These are phyloP conservation scores for Linepithema humile DNA, from an alignment of 1,140 invertebrate genomes.

Conservation along the genomic window DNA sequence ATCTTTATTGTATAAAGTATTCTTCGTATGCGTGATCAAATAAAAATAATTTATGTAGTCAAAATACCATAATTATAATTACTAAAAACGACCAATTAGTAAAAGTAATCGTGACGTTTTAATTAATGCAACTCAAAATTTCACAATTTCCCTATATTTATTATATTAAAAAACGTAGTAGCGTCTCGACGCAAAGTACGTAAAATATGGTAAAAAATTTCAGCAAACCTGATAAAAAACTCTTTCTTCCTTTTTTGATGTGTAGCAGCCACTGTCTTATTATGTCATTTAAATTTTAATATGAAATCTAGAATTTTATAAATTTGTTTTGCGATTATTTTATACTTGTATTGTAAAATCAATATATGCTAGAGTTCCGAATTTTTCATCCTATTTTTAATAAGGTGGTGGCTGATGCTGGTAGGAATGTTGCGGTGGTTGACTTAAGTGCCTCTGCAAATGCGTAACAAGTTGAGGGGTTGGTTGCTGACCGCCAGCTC, in stretches of 20 bases:
- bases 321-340: not conserved
- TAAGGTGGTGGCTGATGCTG: constrained; percentile 85
- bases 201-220: constrained; percentile 35
- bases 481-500: constrained; percentile 86
- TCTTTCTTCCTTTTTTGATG: not conserved
- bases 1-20: not conserved
- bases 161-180: not conserved
- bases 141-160: not conserved
- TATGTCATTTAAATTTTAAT: not conserved
- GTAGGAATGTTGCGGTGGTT: constrained; percentile 83
- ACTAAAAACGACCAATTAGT: not conserved
- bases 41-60: not conserved
- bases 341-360: not conserved
- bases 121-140: not conserved
- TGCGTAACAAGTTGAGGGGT: constrained; percentile 87
- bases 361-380: not conserved
- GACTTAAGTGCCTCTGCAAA: constrained; percentile 85
- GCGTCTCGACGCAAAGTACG: not conserved
- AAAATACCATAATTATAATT: not conserved
- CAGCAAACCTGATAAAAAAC: not conserved
- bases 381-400: constrained; percentile 73
- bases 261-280: not conserved
- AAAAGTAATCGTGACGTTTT: not conserved
- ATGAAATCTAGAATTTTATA: constrained; percentile 1
- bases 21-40: not conserved